A percentile compares a stretch with the other conserved stretches of the same genome.
phyloP scores from a whole-genome alignment of 2,888 invertebrate genomes.

The Eustalomyia histrio region DNA sequence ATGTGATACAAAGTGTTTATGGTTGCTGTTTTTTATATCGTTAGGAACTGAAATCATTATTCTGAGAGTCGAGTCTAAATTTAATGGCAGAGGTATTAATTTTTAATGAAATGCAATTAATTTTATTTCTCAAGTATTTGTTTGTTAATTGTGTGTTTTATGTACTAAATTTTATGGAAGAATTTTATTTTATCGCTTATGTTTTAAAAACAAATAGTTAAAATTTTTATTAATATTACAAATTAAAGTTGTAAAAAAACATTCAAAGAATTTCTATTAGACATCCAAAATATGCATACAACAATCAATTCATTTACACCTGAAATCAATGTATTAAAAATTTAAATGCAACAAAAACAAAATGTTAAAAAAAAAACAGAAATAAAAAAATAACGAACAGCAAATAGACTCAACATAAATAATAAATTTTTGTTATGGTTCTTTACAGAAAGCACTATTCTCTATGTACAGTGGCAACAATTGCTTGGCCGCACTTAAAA shows the following conservation, averaged over 20 bases:
- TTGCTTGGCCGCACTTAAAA: too few relatives aligned
- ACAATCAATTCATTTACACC: conserved; percentile 70
- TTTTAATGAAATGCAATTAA: conserved; percentile 70
- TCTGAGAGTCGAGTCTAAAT: conserved; percentile 7
- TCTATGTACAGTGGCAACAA: too few relatives aligned
- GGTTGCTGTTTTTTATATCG: not conserved
- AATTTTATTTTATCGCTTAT: not conserved
- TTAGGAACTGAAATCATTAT: conserved; percentile 3
- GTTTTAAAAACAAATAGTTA: not conserved
- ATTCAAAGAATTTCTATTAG: not conserved
- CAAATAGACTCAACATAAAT: too few relatives aligned
- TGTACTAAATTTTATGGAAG: not conserved
- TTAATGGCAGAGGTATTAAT: conserved; percentile 27
- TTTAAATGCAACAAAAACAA: conserved; percentile 43
- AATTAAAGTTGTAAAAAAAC: not conserved
- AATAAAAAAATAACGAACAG: not conserved
- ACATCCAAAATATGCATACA: not conserved
- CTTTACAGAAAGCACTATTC: too few relatives aligned
- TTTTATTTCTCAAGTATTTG: conserved; percentile 49
- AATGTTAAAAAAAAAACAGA: conserved; percentile 18
- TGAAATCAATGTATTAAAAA: conserved; percentile 62
- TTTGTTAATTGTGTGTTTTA: conserved; percentile 16
- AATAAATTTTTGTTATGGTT: too few relatives aligned
- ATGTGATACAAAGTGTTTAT: conserved; percentile 4
- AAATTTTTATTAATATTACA: conserved; percentile 4